Evolutionary conservation across 1,140 invertebrate species (phyloP), one percentile per base, ranked within the genome.

Genomic region (Eufriesea mexicana): DNA sequence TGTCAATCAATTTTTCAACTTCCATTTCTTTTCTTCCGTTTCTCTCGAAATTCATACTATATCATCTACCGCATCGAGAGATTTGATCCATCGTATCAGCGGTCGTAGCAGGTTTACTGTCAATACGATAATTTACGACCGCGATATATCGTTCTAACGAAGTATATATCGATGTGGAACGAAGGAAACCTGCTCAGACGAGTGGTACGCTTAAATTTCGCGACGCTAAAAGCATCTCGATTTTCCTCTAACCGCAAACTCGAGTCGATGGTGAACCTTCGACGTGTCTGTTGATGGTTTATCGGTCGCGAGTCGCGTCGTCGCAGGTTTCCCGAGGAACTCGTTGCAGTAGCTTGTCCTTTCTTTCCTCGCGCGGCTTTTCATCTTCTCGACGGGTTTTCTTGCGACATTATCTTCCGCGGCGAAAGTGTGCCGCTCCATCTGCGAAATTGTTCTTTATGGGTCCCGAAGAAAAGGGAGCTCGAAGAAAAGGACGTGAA

Each of bases 361-460:
- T 66, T 54, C 28, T 66, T 57, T 1, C 47, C 8, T 59, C 14
- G 18, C 54, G 18, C 25, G 14, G 28, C 67, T 78, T 68, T 78
- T 68, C 76, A 78, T 78, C 64, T 78, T 68, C 20, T 9, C 20
- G 20, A 47, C 64, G 35, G 35, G 18, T 78, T 74, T 55, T 68
- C 62, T 57, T 28, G 76, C 49, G 16, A 55, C 76, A 54, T 78
- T 47, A 79, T 79, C 57, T 61, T 61, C 18, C 25, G 61, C 28
- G 49, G 35, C 23, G 45, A 66, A 75, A 66, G 71, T 54, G 68
- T 55, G 59, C 42, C 51, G 54, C 71, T 23, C 49, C 68, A 76
- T 59, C 49, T 59, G 71, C 35, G 62, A 64, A 75, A 76, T 82
- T 64, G 72, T 64, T 57, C 62, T 77, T 55, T 25, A 59, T 47